Evolutionary conservation across 2,113 vertebrate species (phyloP).

Genomic region (Vulpes ferrilata): DNA sequence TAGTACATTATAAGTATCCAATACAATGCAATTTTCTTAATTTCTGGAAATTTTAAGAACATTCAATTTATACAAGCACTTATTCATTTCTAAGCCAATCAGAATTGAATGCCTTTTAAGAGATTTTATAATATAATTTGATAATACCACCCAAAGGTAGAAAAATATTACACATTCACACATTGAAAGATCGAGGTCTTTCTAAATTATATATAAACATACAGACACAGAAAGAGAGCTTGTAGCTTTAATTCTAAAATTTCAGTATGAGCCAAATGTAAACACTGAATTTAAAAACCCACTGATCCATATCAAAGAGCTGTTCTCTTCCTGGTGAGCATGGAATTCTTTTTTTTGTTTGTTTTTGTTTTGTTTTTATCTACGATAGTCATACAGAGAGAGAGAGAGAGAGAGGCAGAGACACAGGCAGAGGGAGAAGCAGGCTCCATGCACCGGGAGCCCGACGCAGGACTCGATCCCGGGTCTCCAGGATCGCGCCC

Average conservation of each 20-base stretch:
- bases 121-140: slow-evolving; percentile 56
- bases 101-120: slow-evolving; percentile 17
- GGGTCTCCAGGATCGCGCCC: too few relatives aligned
- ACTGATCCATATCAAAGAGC: not conserved
- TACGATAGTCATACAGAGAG: too few relatives aligned
- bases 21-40: slow-evolving; percentile 32
- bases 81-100: slow-evolving; percentile 37
- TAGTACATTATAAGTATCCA: not conserved
- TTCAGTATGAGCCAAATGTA: not conserved
- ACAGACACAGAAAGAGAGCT: not conserved
- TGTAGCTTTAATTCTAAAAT: slow-evolving; percentile 53
- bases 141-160: not conserved
- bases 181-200: slow-evolving; percentile 19
- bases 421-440: too few relatives aligned
- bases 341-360: too few relatives aligned
- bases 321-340: not conserved
- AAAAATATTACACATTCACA: not conserved
- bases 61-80: not conserved
- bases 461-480: too few relatives aligned
- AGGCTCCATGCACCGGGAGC: too few relatives aligned
- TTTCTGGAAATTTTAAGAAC: slow-evolving; percentile 37
- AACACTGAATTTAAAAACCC: slow-evolving; percentile 57
- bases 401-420: too few relatives aligned
- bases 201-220: slow-evolving; percentile 23
- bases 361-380: too few relatives aligned